Base-by-base conservation (phyloP, 2,113 vertebrate genomes). In the Hoplias malabaricus region DNA sequence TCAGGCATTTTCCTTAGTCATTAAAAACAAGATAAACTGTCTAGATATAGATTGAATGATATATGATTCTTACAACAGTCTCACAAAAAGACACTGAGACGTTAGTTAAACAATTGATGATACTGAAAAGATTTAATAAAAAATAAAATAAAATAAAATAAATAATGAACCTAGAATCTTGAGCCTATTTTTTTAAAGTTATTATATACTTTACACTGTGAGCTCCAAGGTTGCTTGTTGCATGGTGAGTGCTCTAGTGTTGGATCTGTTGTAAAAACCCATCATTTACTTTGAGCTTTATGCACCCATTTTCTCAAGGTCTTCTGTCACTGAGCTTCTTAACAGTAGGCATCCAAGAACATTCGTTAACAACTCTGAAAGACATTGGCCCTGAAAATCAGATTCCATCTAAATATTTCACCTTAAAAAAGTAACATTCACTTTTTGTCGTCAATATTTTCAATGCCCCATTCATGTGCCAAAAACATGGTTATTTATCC, bases 391-490 rank as follows among this genome's bases (percentile, higher is more conserved):
- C 43, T 29, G n/a, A n/a, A n/a, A n/a, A n/a, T n/a, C n/a, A n/a
- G 48, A 62, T 48, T 29, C 11, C 27, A 46, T 42, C 25, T 43
- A n/a, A 77, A 73, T 59, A 57, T 67, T 38, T 81, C 65, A 76
- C 77, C 73, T 77, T 68, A 66, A 46, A 62, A 69, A 33, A 19
- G 43, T 77, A 75, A 56, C 61, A 71, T 73, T 77, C 54, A 48
- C 62, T 62, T 31, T 68, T 13, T n/a, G 69, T 53, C 69, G 71
- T 69, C 74, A 80, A 80, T 80, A 54, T 74, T n/a, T 68, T 53
- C 40, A n/a, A 29, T 73, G n/a, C 50, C 69, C n/a, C 3, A 25
- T 67, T 79, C 62, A 31, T 14, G 12, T n/a, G n/a, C n/a, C 21
- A 27, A 43, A 62, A 43, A 69, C 50, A 71, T 62, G 27, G 69